Base-by-base conservation (phyloP, 2,797 vertebrate genomes). In the Carcharodon carcharias region DNA sequence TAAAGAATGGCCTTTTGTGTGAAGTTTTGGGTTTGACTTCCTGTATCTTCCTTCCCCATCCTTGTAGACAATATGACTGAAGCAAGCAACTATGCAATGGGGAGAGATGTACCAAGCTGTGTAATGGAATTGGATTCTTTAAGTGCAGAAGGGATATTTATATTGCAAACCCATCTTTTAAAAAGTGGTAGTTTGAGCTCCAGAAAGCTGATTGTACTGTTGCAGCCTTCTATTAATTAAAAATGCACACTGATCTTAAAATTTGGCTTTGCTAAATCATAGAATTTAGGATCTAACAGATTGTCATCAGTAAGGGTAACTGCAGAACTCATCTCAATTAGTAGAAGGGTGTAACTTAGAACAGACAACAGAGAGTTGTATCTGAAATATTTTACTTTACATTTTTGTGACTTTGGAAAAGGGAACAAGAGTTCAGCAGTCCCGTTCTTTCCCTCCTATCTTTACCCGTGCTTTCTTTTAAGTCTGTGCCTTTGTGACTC, bases 171-270 rank as follows among this genome's bases (percentile, higher is more conserved):
- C n/a, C 91, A 45, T 58, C 26, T 40, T 91, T 61, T 67, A 26
- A 65, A 45, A 93, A 56, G 87, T 94, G 9, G 63, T 94, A 40
- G 92, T 45, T 67, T 95, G 93, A 95, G 40, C 8, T 95, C 67
- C 26, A n/a, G n/a, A 45, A 94, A 50, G 92, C n/a, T 92, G 58
- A 45, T 50, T 85, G 80, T 45, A 85, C 23, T 85, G 40, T 85
- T 85, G 80, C 80, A 85, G 8, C 80, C 80, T 85, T 85, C 40
- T 40, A 85, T 50, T 85, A 45, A 50, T 85, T 85, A 45, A 85
- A 45, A 85, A 50, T 23, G 40, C 80, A 40, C n/a, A 45, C 40
- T 45, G 80, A 82, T 45, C 5, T 80, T 80, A 82, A 82, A n/a
- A 16, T 80, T 45, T 61, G 88, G 26, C 56, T 61, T 92, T 92